phyloP scores from a whole-genome alignment of 2,888 invertebrate genomes.

The Lycia hirtaria region DNA sequence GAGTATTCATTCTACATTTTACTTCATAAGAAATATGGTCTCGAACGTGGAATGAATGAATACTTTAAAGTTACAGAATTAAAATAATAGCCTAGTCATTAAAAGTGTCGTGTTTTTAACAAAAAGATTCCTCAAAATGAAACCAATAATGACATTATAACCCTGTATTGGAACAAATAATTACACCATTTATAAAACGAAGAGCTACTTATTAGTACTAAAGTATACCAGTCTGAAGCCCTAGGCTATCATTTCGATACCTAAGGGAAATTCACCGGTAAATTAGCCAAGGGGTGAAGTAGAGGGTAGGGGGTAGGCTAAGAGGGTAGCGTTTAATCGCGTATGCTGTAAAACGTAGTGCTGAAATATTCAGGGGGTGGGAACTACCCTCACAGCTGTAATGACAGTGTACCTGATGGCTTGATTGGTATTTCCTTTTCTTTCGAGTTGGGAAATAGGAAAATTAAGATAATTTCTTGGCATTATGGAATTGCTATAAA shows the following conservation, averaged over 20 bases:
- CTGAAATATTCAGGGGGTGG: constrained; percentile 39
- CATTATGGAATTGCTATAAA: no score
- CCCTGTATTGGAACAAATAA: constrained; percentile 11
- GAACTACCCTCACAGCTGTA: constrained; percentile 15
- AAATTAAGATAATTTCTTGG: not conserved
- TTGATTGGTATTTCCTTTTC: constrained; percentile 28
- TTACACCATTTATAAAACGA: constrained; percentile 19
- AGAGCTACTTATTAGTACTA: not conserved
- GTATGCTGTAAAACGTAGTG: constrained; percentile 29
- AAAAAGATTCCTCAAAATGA: no score
- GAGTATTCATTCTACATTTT: no score
- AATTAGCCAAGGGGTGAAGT: constrained; percentile 33
- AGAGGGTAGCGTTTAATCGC: constrained; percentile 34
- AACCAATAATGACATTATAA: constrained; percentile 8
- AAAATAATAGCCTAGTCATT: not conserved
- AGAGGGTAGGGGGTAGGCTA: constrained; percentile 17
- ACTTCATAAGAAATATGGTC: no score
- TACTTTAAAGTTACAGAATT: not conserved
- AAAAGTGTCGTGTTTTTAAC: no score
- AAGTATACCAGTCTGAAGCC: constrained; percentile 10
- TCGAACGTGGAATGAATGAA: no score
- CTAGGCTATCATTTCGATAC: constrained; percentile 31
- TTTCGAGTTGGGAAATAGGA: constrained; percentile 23
- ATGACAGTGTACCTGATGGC: constrained; percentile 24
- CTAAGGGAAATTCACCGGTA: constrained; percentile 30